Base-by-base conservation (phyloP, 2,113 vertebrate species). In the Erythrocercus mccallii region DNA sequence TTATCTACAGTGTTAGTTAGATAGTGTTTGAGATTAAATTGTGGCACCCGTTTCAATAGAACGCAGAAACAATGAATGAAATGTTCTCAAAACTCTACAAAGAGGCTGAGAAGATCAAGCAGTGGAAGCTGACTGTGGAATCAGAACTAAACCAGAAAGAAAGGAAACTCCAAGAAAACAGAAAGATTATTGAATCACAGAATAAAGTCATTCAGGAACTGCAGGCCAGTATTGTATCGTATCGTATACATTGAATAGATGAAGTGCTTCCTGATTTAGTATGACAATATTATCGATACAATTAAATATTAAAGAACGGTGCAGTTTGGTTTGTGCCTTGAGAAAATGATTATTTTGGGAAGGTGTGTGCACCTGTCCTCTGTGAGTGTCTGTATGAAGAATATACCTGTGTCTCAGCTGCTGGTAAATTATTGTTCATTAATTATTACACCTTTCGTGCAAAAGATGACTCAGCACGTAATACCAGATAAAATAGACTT, bases 191-290 rank as follows among this genome's bases (percentile, higher is more conserved):
- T 95, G 99, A 99, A 98, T 98, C 97, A 58, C 99, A 99, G 60
- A 98, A 98, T 86, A 99, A 99, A 98, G 97, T 98, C 78, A 99
- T 99, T 98, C 98, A 99, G 51, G 99, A 99, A 42, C 81, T 99
- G 92, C 99, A 99, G 98, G 99, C 98, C 95, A 97, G 97, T 92
- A 47, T 90, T 79, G 20, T 66, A n/a, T 66, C 88, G 51, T 42
- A 37, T 23, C 88, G 51, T 42, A 37, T 23, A 50, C n/a, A 85
- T 25, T 90, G 81, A 77, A 81, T 57, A 20, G 69, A 53, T 76
- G n/a, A 53, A 64, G 22, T 45, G 61, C 14, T 56, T 86, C 42
- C 60, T 91, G 35, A 78, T 69, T 44, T 58, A 66, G 8, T 47
- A 12, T 54, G 48, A 64, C 25, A 48, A 4, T 53, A 38, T 50